A percentile compares a stretch with the other conserved stretches of the same genome.
Conservation (phyloP, 2,888 invertebrate genomes). For the Drosophila sordidapex region DNA sequence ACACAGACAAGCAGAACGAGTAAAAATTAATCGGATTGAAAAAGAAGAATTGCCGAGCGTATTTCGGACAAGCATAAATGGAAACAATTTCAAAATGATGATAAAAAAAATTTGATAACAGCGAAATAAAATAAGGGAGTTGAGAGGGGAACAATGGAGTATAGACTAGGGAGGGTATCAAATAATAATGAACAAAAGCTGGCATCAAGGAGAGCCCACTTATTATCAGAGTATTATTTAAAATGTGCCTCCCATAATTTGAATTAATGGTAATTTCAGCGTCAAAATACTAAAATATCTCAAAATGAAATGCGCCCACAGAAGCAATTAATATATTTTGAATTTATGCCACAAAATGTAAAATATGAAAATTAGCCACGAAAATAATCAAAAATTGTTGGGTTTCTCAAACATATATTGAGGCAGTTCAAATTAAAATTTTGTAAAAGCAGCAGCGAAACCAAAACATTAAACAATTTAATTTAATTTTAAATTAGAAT, state of each 20-base stretch:
- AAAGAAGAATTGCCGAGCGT: slow-evolving; percentile 16
- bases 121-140: background rate
- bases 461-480: background rate
- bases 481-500: slow-evolving; percentile 11
- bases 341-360: background rate
- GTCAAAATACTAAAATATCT: slow-evolving; percentile 25
- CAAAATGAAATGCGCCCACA: background rate
- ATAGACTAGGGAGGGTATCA: background rate
- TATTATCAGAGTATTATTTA: background rate
- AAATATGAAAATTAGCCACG: slow-evolving; percentile 2
- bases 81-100: background rate
- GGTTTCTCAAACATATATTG: background rate
- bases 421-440: slow-evolving; percentile 16
- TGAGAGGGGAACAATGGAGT: background rate
- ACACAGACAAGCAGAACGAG: slow-evolving; percentile 12
- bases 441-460: slow-evolving; percentile 6
- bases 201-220: slow-evolving; percentile 10
- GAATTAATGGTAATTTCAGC: slow-evolving; percentile 28
- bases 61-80: slow-evolving; percentile 7
- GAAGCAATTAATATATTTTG: slow-evolving; percentile 5
- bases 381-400: background rate
- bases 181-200: slow-evolving; percentile 19
- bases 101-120: background rate
- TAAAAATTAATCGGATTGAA: slow-evolving; percentile 32
- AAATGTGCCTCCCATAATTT: slow-evolving; percentile 39